Evolutionary conservation across 2,113 vertebrate species (phyloP).

Genomic region (Neopipo cinnamomea): DNA sequence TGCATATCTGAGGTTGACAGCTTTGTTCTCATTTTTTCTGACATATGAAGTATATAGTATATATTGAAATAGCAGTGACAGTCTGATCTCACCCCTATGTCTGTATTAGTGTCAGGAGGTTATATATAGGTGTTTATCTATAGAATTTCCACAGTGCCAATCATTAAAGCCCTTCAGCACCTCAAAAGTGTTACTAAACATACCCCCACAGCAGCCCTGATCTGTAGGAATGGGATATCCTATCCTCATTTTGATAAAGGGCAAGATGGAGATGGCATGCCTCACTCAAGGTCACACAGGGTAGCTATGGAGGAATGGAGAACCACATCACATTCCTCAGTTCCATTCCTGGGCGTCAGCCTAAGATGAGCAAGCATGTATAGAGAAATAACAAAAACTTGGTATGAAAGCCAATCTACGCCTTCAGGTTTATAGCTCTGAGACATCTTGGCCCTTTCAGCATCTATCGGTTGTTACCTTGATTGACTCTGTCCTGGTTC

Average conservation of each 20-base stretch:
- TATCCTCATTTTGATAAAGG: background rate
- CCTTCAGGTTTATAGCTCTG: background rate
- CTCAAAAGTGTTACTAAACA: background rate
- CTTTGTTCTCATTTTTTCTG: background rate
- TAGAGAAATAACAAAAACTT: background rate
- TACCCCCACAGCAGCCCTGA: background rate
- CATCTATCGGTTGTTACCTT: background rate
- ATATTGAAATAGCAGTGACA: background rate
- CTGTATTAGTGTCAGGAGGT: background rate
- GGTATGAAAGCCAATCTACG: background rate
- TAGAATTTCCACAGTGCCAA: background rate
- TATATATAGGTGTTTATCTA: constrained; percentile 38
- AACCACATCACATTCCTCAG: background rate
- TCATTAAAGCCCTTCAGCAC: constrained; percentile 2
- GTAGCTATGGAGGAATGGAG: background rate
- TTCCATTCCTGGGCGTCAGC: background rate
- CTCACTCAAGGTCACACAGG: background rate
- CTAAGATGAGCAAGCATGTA: background rate
- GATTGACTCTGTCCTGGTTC: background rate
- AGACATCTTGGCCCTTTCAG: background rate
- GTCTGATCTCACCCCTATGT: background rate
- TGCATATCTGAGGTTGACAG: background rate
- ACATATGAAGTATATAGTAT: background rate
- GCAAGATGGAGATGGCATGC: background rate
- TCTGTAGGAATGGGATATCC: background rate